These are phyloP conservation scores for Aleiodes sp. DNA, from an alignment of 1,140 invertebrate genomes.

Conservation along the genomic window DNA sequence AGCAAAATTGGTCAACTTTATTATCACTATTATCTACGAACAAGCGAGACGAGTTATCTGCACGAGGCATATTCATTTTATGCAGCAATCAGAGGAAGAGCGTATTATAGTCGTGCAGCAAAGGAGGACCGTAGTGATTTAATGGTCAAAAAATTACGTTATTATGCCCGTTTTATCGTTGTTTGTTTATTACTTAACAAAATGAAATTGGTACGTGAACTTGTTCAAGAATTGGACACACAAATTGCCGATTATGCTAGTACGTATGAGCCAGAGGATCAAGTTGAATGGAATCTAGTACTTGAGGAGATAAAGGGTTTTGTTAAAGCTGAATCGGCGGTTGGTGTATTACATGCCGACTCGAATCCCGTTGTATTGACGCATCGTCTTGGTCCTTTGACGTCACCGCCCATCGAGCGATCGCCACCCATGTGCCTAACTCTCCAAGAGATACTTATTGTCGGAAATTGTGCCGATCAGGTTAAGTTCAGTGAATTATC, in stretches of 20 bases:
- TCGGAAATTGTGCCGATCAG: conserved; percentile 93
- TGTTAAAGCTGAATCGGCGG: conserved; percentile 90
- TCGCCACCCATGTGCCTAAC: conserved; percentile 85
- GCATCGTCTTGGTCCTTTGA: conserved; percentile 85
- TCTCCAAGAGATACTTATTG: conserved; percentile 93
- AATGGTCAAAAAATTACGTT: conserved; percentile 97
- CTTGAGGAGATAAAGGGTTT: conserved; percentile 95
- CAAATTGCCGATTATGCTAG: conserved; percentile 94
- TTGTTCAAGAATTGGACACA: conserved; percentile 90
- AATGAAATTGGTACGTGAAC: conserved; percentile 91
- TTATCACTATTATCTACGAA: conserved; percentile 97
- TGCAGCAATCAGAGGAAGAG: conserved; percentile 90
- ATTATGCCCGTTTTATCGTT: conserved; percentile 96
- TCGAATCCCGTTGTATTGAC: conserved; percentile 83
- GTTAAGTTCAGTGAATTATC: conserved; percentile 98
- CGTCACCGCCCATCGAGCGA: conserved; percentile 88
- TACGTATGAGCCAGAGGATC: conserved; percentile 96
- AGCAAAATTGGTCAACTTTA: conserved; percentile 99
- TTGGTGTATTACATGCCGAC: conserved; percentile 88
- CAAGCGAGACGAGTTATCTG: conserved; percentile 95
- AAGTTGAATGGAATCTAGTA: conserved; percentile 95
- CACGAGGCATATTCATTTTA: conserved; percentile 97
- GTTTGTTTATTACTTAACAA: conserved; percentile 94
- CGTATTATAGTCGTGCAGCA: conserved; percentile 92
- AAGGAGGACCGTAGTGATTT: conserved; percentile 95